Percentiles rank a stretch among this genome's conserved stretches.
Conservation (phyloP, 1,140 invertebrate species). For the Zaprionus kolodkinae region DNA sequence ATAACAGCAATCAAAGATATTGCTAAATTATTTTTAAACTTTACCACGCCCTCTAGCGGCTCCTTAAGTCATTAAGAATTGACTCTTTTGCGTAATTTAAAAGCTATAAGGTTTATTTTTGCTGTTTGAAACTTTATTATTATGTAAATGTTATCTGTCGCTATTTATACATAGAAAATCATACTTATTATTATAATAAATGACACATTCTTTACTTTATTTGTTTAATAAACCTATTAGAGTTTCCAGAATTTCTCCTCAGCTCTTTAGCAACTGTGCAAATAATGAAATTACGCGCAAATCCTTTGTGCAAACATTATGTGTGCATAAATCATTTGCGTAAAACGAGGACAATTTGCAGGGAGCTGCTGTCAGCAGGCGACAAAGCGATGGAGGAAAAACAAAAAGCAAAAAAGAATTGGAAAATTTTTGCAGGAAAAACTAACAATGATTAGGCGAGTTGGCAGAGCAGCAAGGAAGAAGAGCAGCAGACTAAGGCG, state of each 20-base stretch:
- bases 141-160: too few relatives aligned
- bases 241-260: background rate
- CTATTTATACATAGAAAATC: too few relatives aligned
- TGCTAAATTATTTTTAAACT: too few relatives aligned
- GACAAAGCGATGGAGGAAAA: slow-evolving; percentile 28
- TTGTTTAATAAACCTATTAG: slow-evolving; percentile 14
- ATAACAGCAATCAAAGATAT: too few relatives aligned
- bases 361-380: slow-evolving; percentile 53
- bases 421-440: slow-evolving; percentile 46
- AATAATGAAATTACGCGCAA: slow-evolving; percentile 43
- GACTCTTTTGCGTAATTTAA: too few relatives aligned
- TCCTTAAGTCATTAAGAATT: too few relatives aligned
- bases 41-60: too few relatives aligned
- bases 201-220: too few relatives aligned
- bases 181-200: too few relatives aligned
- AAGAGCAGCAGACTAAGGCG: slow-evolving; percentile 25
- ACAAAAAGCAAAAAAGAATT: slow-evolving; percentile 29
- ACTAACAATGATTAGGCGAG: slow-evolving; percentile 65
- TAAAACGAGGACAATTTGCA: slow-evolving; percentile 60
- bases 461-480: background rate
- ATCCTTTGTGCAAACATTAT: slow-evolving; percentile 42
- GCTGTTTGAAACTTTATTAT: too few relatives aligned
- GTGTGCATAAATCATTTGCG: slow-evolving; percentile 51
- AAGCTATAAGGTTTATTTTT: too few relatives aligned
- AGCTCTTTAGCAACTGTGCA: slow-evolving; percentile 36